These are phyloP conservation scores for Leptodactylus fuscus DNA, from an alignment of 2,113 vertebrate genomes.

Conservation along the genomic window DNA sequence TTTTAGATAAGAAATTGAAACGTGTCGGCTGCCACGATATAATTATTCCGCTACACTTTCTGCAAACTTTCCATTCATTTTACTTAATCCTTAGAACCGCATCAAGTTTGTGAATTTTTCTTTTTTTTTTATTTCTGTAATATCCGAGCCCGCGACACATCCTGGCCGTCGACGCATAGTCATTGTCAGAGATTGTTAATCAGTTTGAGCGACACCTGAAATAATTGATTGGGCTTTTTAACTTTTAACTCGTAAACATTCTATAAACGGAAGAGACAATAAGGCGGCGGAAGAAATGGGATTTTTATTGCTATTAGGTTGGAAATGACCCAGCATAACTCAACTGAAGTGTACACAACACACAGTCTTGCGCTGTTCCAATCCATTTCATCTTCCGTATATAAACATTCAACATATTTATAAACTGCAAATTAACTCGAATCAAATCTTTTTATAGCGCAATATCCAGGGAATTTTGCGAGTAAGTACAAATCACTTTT, in stretches of 20 bases:
- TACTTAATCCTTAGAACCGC: conserved; percentile 48
- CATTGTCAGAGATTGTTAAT: conserved; percentile 48
- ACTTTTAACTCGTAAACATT: conserved; percentile 57
- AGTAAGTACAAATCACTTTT: conserved; percentile 55
- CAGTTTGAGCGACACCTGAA: conserved; percentile 45
- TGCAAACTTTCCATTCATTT: conserved; percentile 49
- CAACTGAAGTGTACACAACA: conserved; percentile 44
- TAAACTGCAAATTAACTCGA: conserved; percentile 57
- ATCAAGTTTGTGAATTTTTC: conserved; percentile 20
- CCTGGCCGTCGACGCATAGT: background rate
- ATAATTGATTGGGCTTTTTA: conserved; percentile 54
- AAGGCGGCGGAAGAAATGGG: conserved; percentile 25
- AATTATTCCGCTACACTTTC: conserved; percentile 54
- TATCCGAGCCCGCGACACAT: background rate
- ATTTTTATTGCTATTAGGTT: conserved; percentile 49
- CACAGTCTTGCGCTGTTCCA: background rate
- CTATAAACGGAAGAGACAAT: conserved; percentile 53
- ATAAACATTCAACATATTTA: conserved; percentile 52
- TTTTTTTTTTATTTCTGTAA: background rate
- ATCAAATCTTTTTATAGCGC: conserved; percentile 57
- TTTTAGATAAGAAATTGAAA: conserved; percentile 58
- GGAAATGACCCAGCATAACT: conserved; percentile 57
- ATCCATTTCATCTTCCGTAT: conserved; percentile 33
- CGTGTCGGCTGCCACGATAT: conserved; percentile 30
- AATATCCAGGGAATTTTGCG: conserved; percentile 52